Evolutionary conservation across 2,888 invertebrate genomes (phyloP).

Genomic region (Epinotia nisella): DNA sequence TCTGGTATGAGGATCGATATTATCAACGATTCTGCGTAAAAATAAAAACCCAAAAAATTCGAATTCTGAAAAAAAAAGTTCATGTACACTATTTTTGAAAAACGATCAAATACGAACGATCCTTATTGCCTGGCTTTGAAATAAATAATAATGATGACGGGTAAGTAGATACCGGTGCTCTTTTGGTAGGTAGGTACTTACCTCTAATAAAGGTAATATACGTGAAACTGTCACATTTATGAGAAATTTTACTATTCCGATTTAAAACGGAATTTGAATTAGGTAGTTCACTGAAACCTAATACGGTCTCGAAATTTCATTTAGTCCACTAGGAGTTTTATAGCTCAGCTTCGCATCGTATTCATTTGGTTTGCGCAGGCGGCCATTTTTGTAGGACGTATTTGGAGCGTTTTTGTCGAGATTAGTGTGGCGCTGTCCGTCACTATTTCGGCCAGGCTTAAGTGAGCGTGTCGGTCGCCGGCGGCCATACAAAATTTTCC

Average conservation of each 20-base stretch:
- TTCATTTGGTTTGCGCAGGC: slow-evolving; percentile 9
- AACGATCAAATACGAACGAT: too few relatives aligned
- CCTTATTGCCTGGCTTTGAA: too few relatives aligned
- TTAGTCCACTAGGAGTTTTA: neutral
- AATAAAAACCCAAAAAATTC: too few relatives aligned
- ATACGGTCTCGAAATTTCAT: neutral
- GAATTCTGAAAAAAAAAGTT: too few relatives aligned
- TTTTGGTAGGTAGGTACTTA: too few relatives aligned
- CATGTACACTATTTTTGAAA: too few relatives aligned
- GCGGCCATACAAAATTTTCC: neutral
- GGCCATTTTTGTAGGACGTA: slow-evolving; percentile 26
- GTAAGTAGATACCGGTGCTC: too few relatives aligned
- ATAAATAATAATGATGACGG: too few relatives aligned
- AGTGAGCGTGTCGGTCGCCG: neutral
- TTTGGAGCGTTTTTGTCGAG: slow-evolving; percentile 36
- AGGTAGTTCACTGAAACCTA: neutral
- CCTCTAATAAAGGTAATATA: neutral
- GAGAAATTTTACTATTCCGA: neutral
- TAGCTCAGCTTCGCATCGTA: slow-evolving; percentile 14
- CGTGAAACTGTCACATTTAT: neutral
- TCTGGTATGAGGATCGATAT: too few relatives aligned
- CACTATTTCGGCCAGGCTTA: slow-evolving; percentile 42
- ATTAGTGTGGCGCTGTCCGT: slow-evolving; percentile 39
- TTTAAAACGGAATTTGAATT: neutral
- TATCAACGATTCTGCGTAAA: too few relatives aligned